Percentiles rank a stretch among this genome's conserved stretches.
Evolutionary conservation across 2,888 invertebrate species (phyloP).

Genomic region (Amaurobius ferox): DNA sequence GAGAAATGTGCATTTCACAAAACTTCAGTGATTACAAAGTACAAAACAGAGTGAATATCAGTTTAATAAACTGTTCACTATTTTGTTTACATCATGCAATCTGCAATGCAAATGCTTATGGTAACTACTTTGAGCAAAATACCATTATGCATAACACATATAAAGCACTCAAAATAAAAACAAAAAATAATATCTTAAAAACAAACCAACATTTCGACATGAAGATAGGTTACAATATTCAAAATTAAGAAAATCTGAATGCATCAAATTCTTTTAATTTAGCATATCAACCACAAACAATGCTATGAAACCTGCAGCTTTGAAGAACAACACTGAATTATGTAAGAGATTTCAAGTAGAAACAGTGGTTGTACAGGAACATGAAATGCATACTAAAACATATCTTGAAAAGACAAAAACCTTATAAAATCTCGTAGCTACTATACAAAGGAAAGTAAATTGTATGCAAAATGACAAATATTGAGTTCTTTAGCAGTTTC

Average conservation of each 20-base stretch:
- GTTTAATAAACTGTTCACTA: too few relatives aligned
- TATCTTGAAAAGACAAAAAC: background rate
- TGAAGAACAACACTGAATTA: background rate
- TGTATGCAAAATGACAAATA: background rate
- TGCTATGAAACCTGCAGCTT: background rate
- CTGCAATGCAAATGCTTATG: too few relatives aligned
- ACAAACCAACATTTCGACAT: background rate
- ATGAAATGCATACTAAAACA: constrained; percentile 6
- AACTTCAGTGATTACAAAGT: too few relatives aligned
- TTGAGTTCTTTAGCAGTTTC: background rate
- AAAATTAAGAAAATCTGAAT: background rate
- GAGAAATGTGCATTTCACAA: too few relatives aligned
- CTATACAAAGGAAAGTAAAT: constrained; percentile 11
- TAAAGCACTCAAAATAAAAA: too few relatives aligned
- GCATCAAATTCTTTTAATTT: background rate
- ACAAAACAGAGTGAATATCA: too few relatives aligned
- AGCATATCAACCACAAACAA: background rate
- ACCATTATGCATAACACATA: background rate
- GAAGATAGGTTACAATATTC: background rate
- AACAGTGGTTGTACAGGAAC: background rate
- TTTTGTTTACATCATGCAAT: too few relatives aligned
- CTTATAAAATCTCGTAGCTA: constrained; percentile 13
- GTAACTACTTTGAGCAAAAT: background rate
- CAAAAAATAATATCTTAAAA: background rate
- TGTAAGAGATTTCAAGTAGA: background rate